A percentile compares a stretch with the other conserved stretches of the same genome.
Conservation (phyloP, 1,140 invertebrate species). For the Neodiprion fabricii region DNA sequence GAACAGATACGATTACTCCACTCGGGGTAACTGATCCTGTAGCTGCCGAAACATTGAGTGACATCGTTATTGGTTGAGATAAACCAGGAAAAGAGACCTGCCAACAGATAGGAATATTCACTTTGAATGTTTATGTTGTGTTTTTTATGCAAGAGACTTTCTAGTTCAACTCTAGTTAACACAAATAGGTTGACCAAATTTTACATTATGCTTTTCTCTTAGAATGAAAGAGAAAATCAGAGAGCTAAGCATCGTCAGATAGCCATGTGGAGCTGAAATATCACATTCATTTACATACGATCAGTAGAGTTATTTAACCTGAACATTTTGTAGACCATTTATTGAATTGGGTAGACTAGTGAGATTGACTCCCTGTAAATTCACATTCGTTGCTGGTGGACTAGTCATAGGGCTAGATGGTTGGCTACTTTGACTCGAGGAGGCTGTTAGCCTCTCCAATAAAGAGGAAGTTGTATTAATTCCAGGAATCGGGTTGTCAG, state of each 20-base stretch:
- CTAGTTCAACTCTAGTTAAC: not conserved
- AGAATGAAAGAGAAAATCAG: no score
- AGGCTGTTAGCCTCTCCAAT: conserved; percentile 65
- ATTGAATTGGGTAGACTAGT: conserved; percentile 77
- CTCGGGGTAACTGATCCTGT: conserved; percentile 64
- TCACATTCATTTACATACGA: conserved; percentile 1
- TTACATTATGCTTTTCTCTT: not conserved
- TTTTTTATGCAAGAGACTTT: not conserved
- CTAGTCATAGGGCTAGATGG: conserved; percentile 65
- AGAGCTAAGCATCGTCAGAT: no score
- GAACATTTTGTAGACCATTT: conserved; percentile 80
- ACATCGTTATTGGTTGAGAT: conserved; percentile 78
- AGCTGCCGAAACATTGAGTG: conserved; percentile 71
- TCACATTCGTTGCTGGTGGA: conserved; percentile 65
- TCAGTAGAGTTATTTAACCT: conserved; percentile 53
- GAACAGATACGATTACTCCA: conserved; percentile 65
- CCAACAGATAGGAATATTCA: conserved; percentile 12
- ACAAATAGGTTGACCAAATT: conserved; percentile 13
- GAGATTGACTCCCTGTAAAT: conserved; percentile 78
- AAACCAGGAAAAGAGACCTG: conserved; percentile 81
- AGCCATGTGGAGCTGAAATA: not conserved
- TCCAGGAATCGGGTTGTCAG: conserved; percentile 66
- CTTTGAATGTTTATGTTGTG: not conserved
- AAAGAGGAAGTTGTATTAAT: conserved; percentile 64
- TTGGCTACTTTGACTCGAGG: conserved; percentile 57